Evolutionary conservation across 2,888 invertebrate species (phyloP).

Genomic region (Xestobium rufovillosum): DNA sequence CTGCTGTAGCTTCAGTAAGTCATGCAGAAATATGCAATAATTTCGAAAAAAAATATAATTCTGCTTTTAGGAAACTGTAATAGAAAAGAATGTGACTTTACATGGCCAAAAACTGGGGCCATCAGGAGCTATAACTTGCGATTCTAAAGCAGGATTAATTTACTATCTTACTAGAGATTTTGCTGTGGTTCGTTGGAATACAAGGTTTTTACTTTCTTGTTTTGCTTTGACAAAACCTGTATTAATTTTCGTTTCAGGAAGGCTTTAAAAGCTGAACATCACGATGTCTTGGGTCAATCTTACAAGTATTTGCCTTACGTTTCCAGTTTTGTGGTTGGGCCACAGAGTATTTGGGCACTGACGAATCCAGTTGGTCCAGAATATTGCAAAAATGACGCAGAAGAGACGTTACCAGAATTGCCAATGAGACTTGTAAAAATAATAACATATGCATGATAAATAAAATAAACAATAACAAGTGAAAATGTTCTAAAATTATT

Average conservation of each 20-base stretch:
- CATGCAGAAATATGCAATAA: too few species aligned
- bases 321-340: slow-evolving; percentile 33
- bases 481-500: too few species aligned
- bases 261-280: slow-evolving; percentile 35
- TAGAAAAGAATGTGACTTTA: slow-evolving; percentile 26
- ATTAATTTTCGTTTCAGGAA: slow-evolving; percentile 25
- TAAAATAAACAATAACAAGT: too few species aligned
- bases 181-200: slow-evolving; percentile 44
- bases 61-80: slow-evolving; percentile 18
- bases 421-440: slow-evolving; percentile 24
- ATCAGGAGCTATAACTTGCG: slow-evolving; percentile 41
- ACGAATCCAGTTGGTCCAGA: slow-evolving; percentile 29
- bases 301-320: slow-evolving; percentile 34
- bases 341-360: slow-evolving; percentile 36
- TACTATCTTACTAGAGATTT: slow-evolving; percentile 44
- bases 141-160: slow-evolving; percentile 40
- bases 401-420: slow-evolving; percentile 9
- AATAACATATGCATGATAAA: too few species aligned
- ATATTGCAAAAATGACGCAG: slow-evolving; percentile 22
- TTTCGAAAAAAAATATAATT: slow-evolving; percentile 10
- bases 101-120: slow-evolving; percentile 42
- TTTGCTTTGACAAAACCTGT: background rate
- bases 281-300: slow-evolving; percentile 35
- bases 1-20: slow-evolving; percentile 12
- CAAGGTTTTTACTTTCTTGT: slow-evolving; percentile 29